Conservation (phyloP, 2,888 invertebrate species). For the Drepanosiphum platanoidis region DNA sequence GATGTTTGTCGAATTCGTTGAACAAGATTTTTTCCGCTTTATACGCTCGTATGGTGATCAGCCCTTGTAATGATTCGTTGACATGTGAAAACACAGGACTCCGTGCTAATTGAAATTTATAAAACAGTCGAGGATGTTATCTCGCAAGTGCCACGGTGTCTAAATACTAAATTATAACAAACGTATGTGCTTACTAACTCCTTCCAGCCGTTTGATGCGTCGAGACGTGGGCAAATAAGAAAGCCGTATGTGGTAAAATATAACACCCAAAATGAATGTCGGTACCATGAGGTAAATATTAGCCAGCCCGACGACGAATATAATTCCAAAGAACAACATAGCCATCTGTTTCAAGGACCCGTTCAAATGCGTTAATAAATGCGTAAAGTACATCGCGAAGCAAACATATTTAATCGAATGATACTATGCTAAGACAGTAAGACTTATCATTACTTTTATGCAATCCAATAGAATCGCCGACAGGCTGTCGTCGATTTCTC, state of each 20-base stretch:
- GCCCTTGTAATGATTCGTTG: slow-evolving; percentile 86
- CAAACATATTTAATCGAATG: not conserved
- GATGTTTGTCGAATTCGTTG: slow-evolving; percentile 82
- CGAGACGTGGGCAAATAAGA: slow-evolving; percentile 84
- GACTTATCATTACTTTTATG: slow-evolving; percentile 67
- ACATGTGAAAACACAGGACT: slow-evolving; percentile 95
- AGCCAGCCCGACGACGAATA: slow-evolving; percentile 78
- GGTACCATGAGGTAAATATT: slow-evolving; percentile 81
- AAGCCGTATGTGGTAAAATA: slow-evolving; percentile 81
- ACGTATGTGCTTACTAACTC: slow-evolving; percentile 76
- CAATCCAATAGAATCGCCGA: slow-evolving; percentile 73
- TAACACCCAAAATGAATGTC: slow-evolving; percentile 75
- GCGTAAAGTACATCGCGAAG: too few relatives aligned
- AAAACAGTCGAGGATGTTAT: not conserved
- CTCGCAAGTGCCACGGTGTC: not conserved
- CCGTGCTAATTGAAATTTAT: slow-evolving; percentile 73
- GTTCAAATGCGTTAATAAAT: not conserved
- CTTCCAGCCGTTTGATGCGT: slow-evolving; percentile 83
- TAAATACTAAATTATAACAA: slow-evolving; percentile 43
- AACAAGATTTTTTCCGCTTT: slow-evolving; percentile 82
- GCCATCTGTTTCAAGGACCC: slow-evolving; percentile 78
- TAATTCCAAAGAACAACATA: slow-evolving; percentile 80
- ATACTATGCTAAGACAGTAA: not conserved
- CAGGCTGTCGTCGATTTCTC: slow-evolving; percentile 73
- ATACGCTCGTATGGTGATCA: slow-evolving; percentile 91